Evolutionary conservation across 2,113 vertebrate species (phyloP), one percentile per base, ranked within the genome.

Genomic region (Hoplias malabaricus): DNA sequence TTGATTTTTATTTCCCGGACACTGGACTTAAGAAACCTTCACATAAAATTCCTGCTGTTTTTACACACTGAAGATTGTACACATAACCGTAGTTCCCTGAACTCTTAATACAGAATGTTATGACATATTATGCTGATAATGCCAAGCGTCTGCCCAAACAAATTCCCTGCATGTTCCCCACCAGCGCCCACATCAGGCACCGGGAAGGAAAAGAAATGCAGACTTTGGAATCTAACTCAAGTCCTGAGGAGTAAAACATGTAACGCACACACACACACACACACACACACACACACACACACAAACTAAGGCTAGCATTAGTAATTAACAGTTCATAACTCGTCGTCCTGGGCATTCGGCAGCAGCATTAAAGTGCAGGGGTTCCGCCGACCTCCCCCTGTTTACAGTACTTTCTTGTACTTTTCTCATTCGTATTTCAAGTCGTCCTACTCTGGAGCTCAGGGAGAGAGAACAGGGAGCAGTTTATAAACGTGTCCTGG

Each of bases 171-270:
- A 75, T 59, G 42, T 76, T 71, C 40, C 34, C 48, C 59, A 59
- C 6, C n/a, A 23, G 46, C 69, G 53, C 50, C 61, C 21, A n/a
- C 56, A 11, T 36, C 16, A 69, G 27, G 65, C 63, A 23, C 61
- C 50, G 50, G 63, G 8, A 61, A 56, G 61, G 42, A 70, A 23
- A 73, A 61, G 9, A 9, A 80, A 73, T 80, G 67, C 27, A 79
- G 73, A 31, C 83, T 84, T 84, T 84, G 83, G 80, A 82, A 82
- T 81, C 73, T 80, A 73, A 82, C 73, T 79, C 31, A 82, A 82
- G 66, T 82, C 83, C 78, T 80, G 80, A 84, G 83, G 78, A 80
- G 34, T 80, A 70, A 27, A 84, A 80, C 61, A 72, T 74, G 50
- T 14, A 71, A 72, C 68, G 67, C 61, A 80, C 61, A 59, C 53